phyloP scores from a whole-genome alignment of 2,888 invertebrate genomes.

The Halictus quadricinctus region DNA sequence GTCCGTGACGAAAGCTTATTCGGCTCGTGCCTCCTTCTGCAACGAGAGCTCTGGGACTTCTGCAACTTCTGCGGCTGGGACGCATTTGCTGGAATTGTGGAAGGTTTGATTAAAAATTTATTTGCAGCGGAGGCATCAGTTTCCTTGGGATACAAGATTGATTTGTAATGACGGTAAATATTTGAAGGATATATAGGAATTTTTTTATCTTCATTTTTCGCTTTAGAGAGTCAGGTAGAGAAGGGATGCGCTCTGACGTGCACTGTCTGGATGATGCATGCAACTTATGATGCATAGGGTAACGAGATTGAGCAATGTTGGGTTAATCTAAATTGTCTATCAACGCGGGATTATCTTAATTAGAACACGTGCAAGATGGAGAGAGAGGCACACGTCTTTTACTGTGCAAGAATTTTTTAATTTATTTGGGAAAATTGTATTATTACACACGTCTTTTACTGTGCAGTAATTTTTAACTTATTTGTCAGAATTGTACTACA shows the following conservation, averaged over 20 bases:
- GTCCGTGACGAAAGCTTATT: conserved; percentile 14
- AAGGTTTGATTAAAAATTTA: not conserved
- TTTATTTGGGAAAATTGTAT: not conserved
- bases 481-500: no score
- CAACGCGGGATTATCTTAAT: not conserved
- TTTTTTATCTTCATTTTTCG: not conserved
- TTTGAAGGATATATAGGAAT: not conserved
- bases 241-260: not conserved
- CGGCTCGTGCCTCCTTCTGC: not conserved
- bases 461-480: no score
- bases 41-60: not conserved
- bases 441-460: no score
- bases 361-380: not conserved
- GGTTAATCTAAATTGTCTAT: not conserved
- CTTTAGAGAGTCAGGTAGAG: not conserved
- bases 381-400: not conserved
- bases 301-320: not conserved
- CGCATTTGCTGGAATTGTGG: no score
- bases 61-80: not conserved
- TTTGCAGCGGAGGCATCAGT: not conserved
- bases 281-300: not conserved
- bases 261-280: not conserved
- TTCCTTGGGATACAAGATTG: not conserved
- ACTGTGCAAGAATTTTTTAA: not conserved
- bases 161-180: not conserved